Percentiles rank a stretch among this genome's conserved stretches.
Evolutionary conservation across 2,888 invertebrate genomes (phyloP).

Genomic region (Eupithecia vulgata): DNA sequence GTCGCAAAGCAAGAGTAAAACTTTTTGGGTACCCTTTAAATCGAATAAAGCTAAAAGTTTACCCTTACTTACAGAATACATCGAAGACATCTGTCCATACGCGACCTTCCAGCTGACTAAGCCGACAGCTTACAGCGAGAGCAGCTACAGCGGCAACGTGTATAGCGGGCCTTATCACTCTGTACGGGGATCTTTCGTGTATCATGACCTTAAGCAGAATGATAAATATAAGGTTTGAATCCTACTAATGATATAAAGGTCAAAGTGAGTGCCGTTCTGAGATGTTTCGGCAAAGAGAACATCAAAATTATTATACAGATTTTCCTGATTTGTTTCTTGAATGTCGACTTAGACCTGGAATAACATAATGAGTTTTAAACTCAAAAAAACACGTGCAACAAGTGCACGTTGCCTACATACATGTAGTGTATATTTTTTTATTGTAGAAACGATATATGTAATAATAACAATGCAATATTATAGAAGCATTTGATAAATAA

Average conservation of each 20-base stretch:
- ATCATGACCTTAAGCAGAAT: conserved; percentile 93
- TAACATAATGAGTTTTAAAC: background rate
- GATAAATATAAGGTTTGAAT: conserved; percentile 89
- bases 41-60: no score
- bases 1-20: no score
- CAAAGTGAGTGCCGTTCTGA: background rate
- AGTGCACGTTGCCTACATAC: no score
- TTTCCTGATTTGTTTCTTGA: no score
- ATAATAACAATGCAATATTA: no score
- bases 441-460: background rate
- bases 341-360: background rate
- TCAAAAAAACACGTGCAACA: background rate
- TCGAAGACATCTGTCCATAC: conserved; percentile 96
- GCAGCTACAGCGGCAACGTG: conserved; percentile 94
- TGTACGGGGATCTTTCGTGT: conserved; percentile 93
- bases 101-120: conserved; percentile 96
- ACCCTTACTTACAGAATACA: conserved; percentile 87
- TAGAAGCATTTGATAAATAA: background rate
- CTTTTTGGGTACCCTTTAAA: no score
- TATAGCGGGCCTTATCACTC: conserved; percentile 95
- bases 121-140: conserved; percentile 93
- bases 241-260: background rate
- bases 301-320: background rate
- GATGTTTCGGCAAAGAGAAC: background rate
- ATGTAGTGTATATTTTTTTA: no score